Evolutionary conservation across 2,888 invertebrate species (phyloP), one percentile per base, ranked within the genome.

Genomic region (Brenthis hecate): DNA sequence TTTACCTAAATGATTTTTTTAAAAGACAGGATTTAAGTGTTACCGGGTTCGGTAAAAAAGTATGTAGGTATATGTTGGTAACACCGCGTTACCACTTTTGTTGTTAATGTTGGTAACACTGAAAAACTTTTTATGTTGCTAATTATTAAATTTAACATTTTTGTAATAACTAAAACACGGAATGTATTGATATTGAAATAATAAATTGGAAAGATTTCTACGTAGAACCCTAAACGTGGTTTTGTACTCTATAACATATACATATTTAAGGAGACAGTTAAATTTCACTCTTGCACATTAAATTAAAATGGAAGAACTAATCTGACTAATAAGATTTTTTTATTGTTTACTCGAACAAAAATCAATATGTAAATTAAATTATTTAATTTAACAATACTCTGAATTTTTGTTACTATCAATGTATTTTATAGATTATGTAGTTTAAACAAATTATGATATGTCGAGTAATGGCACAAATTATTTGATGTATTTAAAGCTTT

Each of bases 381-480:
- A 8, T 11, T 43, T 36, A 8, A 36, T 36, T 36, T 43, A 43
- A 36, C 6, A 43, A 11, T 8, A 43, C 8, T 43, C 8, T 43
- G 11, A 43, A 43, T 43, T 43, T 43, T 43, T 11, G 36, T 43
- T 1, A 43, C 11, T 43, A 43, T 43, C 11, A 43, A 43, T 43
- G 11, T 43, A 11, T 11, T 36, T 43, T 11, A 11, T 8, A 8
- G 8, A 43, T 43, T 43, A 43, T 43, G 36, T 43, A 43, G 11
- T 43, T 43, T 43, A n/a, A 8, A 53, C 2, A 53, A 16, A 53
- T 0, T 16, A 16, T 71, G 68, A 65, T 68, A 71, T 71, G 68
- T 71, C 13, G 23, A n/a, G 57, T 71, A 68, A 72, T 70, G 68
- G 72, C 72, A 72, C 72, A 60, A 69, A 68, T 53, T 57, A 70